Base-by-base conservation (phyloP, 2,113 vertebrate species). In the Speoplatyrhinus poulsoni region DNA sequence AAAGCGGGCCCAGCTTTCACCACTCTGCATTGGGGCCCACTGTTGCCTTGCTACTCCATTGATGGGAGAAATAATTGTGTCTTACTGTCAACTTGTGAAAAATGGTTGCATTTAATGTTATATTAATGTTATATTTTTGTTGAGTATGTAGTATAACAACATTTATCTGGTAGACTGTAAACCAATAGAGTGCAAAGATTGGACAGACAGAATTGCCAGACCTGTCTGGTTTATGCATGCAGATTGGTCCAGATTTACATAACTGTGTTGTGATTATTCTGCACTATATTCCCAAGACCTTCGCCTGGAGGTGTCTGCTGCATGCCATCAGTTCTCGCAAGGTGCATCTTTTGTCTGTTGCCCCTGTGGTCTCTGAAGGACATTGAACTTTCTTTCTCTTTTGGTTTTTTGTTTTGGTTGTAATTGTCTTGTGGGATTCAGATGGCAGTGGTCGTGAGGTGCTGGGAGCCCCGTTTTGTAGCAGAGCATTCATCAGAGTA, bases 191-290 rank as follows among this genome's bases (percentile, higher is more conserved):
- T 53, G 52, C 50, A 70, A 8, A 65, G 77, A 75, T 66, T 55
- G 70, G 59, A 62, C 17, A 26, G 26, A 47, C 15, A 50, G 32
- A 82, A 60, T 66, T 59, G 49, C 49, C 49, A 52, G 12, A 52
- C 12, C 11, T 61, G 12, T 41, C 36, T 41, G 7, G 7, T 7
- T 41, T 41, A 1, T 8, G 36, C 17, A 15, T 53, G 75, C 73
- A 77, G 72, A 75, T 66, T 36, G 61, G 46, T 60, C 70, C 57
- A 67, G 33, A 53, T 53, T 15, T 53, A 53, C n/a, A 53, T 15
- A 53, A 53, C n/a, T 1, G 52, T 15, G 36, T 41, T 41, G 11
- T 53, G 52, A 53, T 53, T 53, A 41, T n/a, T 15, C 52, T 15
- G 52, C 52, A 53, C 52, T 6, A 13, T n/a, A 13, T n/a, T 53